A percentile compares a stretch with the other conserved stretches of the same genome.
Evolutionary conservation across 2,113 vertebrate genomes (phyloP).

Genomic region (Pyrgilauda ruficollis): DNA sequence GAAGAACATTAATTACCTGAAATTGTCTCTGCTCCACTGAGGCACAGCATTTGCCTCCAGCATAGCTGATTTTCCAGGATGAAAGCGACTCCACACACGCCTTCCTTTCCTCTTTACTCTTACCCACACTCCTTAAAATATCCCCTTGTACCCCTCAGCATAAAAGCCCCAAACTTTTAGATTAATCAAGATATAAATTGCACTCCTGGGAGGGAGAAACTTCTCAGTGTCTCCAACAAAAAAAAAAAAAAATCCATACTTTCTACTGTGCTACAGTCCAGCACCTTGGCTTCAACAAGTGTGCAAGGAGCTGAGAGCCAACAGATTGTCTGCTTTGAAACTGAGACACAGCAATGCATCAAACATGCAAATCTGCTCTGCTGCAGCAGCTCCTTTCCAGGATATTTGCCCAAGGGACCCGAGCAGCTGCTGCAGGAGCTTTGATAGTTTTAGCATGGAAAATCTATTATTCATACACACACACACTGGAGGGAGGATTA

Average conservation of each 20-base stretch:
- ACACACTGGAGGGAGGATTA: neutral
- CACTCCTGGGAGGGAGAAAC: neutral
- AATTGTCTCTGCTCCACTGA: slow-evolving; percentile 52
- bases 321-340: neutral
- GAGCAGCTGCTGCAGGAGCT: slow-evolving; percentile 33
- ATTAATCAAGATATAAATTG: slow-evolving; percentile 20
- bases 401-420: neutral
- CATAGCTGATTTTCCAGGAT: neutral
- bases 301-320: neutral
- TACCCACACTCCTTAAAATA: neutral
- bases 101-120: neutral
- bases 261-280: neutral
- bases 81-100: neutral
- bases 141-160: neutral
- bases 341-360: slow-evolving; percentile 36
- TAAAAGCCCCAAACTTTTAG: neutral
- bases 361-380: slow-evolving; percentile 35
- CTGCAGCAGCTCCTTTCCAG: slow-evolving; percentile 7
- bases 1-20: slow-evolving; percentile 62
- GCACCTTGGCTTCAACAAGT: neutral
- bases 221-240: neutral
- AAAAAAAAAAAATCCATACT: neutral
- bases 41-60: slow-evolving; percentile 47
- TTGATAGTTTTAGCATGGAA: neutral
- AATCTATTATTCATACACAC: slow-evolving; percentile 22